phyloP scores from a whole-genome alignment of 2,113 vertebrate species.

The Austrofundulus limnaeus region DNA sequence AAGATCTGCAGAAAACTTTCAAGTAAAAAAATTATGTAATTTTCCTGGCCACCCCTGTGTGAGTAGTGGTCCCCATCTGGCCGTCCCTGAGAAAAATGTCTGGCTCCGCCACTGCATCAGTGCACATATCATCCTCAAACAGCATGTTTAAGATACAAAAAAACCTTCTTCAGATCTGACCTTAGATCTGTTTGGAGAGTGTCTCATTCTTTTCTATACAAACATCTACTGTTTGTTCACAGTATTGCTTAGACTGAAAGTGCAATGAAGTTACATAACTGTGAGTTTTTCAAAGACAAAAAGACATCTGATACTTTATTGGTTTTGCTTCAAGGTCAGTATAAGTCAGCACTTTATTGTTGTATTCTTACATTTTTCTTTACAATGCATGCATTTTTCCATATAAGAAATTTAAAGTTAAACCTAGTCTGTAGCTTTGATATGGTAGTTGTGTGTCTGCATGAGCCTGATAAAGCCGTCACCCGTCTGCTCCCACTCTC shows the following conservation, averaged over 20 bases:
- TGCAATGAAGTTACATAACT: neutral
- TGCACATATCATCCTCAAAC: no score
- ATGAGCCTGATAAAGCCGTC: conserved; percentile 37
- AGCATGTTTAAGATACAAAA: no score
- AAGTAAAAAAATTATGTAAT: no score
- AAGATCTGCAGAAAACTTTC: no score
- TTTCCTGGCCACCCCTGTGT: no score
- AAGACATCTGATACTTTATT: neutral
- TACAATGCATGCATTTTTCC: neutral
- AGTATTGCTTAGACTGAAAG: neutral
- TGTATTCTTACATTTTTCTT: neutral
- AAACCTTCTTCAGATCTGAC: neutral
- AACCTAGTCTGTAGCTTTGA: neutral
- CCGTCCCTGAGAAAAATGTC: no score
- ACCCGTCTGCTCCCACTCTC: conserved; percentile 40
- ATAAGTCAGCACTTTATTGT: no score
- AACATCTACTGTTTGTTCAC: neutral
- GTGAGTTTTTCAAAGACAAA: neutral
- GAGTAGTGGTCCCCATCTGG: no score
- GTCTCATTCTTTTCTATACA: neutral
- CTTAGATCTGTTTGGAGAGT: neutral
- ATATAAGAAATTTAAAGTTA: neutral
- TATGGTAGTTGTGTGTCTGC: conserved; percentile 21
- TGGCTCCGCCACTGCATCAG: no score
- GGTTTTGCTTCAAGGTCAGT: neutral